These are phyloP conservation scores for Epinotia demarniana DNA, from an alignment of 2,888 invertebrate genomes.

Conservation along the genomic window DNA sequence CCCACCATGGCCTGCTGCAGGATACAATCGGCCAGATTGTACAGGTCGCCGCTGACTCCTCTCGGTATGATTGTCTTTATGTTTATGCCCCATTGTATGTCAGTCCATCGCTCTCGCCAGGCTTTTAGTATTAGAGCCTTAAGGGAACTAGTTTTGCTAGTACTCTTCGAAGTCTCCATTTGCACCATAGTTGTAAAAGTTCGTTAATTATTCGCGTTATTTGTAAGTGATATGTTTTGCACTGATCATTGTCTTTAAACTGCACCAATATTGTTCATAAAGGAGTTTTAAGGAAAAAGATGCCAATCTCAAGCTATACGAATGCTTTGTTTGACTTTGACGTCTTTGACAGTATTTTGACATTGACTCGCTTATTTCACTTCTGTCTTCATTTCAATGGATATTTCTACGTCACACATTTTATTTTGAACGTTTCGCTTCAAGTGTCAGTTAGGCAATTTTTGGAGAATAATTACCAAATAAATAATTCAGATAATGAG, in stretches of 20 bases:
- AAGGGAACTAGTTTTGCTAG: conserved; percentile 92
- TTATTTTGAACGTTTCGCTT: neutral
- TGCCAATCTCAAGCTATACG: neutral
- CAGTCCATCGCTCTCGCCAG: conserved; percentile 98
- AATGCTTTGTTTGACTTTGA: neutral
- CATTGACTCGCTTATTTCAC: neutral
- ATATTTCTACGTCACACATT: conserved; percentile 6
- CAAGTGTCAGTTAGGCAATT: neutral
- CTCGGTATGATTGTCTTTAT: conserved; percentile 95
- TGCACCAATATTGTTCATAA: conserved; percentile 16
- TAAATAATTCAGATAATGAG: no score
- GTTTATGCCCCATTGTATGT: conserved; percentile 98
- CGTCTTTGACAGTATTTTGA: neutral
- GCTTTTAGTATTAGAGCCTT: conserved; percentile 93
- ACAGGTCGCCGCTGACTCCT: conserved; percentile 97
- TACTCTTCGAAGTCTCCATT: conserved; percentile 91
- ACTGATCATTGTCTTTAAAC: conserved; percentile 18
- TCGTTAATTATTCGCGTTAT: conserved; percentile 1
- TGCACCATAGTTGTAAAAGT: conserved; percentile 57
- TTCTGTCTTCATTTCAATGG: neutral
- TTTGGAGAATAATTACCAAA: no score
- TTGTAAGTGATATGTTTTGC: neutral
- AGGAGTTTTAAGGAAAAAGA: neutral
- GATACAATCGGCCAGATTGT: conserved; percentile 96
- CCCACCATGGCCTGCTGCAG: conserved; percentile 97